These are phyloP conservation scores for Phylloscopus collybita DNA, from an alignment of 2,797 vertebrate species.

Conservation along the genomic window DNA sequence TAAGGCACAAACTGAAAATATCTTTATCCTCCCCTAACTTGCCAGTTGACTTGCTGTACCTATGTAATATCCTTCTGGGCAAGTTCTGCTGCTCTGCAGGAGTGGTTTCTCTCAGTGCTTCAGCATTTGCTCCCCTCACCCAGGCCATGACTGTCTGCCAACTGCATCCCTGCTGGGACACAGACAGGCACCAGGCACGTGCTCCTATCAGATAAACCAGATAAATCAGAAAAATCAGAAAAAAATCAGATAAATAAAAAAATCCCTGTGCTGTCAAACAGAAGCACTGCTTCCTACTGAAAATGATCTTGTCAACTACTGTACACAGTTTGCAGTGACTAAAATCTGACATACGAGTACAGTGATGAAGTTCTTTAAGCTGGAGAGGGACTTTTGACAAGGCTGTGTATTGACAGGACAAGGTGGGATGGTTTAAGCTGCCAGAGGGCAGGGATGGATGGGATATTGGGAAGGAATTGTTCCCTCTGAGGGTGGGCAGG, in stretches of 20 bases:
- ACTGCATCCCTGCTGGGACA: neutral
- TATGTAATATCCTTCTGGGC: fast-evolving
- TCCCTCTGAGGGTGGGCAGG: fast-evolving
- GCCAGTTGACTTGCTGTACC: neutral
- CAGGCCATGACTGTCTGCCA: neutral
- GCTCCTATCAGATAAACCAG: no score
- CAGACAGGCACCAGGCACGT: neutral
- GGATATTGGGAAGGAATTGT: neutral
- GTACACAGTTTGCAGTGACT: fast-evolving
- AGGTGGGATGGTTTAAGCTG: neutral
- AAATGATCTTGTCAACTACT: neutral
- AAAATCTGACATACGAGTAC: neutral
- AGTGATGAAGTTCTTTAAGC: neutral
- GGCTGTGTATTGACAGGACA: neutral
- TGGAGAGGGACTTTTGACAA: neutral
- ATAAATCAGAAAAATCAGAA: neutral
- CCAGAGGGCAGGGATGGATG: neutral
- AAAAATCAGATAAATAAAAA: neutral
- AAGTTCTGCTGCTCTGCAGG: neutral
- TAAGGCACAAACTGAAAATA: neutral
- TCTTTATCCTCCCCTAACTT: neutral
- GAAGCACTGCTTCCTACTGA: neutral
- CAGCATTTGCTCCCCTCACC: neutral
- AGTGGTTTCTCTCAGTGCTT: neutral
- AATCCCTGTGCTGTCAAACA: fast-evolving